phyloP scores from a whole-genome alignment of 2,113 vertebrate species.

The Equus quagga region DNA sequence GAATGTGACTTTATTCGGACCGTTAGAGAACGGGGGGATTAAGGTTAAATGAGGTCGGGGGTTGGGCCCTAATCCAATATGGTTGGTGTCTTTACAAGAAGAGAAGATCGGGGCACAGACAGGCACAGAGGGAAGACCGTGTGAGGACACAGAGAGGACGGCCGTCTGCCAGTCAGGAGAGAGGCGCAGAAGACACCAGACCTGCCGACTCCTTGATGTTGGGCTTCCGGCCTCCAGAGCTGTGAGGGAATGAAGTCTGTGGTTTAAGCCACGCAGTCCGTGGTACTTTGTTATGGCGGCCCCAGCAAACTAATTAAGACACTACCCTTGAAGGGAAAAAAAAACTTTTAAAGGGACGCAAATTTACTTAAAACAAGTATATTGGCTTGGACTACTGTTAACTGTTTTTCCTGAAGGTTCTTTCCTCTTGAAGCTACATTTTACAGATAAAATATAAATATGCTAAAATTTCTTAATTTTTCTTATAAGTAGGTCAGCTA shows the following conservation, averaged over 20 bases:
- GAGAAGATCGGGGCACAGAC: neutral
- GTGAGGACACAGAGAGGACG: rapidly evolving
- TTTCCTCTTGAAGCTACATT: neutral
- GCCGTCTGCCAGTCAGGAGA: neutral
- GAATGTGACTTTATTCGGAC: neutral
- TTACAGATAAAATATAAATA: slow-evolving; percentile 30
- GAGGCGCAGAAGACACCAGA: no score
- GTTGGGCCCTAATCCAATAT: neutral
- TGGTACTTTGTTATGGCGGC: neutral
- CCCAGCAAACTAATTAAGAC: neutral
- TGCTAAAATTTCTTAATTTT: slow-evolving; percentile 42
- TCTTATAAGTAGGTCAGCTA: neutral
- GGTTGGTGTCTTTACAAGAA: neutral
- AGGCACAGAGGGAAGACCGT: neutral
- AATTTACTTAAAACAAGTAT: slow-evolving; percentile 1
- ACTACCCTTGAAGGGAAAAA: neutral
- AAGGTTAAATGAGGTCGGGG: neutral
- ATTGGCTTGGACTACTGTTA: neutral
- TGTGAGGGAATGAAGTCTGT: neutral
- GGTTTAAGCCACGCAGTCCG: neutral
- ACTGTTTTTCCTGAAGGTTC: neutral
- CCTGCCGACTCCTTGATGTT: neutral
- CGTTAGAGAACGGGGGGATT: no score
- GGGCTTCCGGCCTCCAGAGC: neutral
- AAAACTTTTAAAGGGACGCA: neutral